Evolutionary conservation across 2,797 vertebrate species (phyloP).

Genomic region (Neomorphus geoffroyi): DNA sequence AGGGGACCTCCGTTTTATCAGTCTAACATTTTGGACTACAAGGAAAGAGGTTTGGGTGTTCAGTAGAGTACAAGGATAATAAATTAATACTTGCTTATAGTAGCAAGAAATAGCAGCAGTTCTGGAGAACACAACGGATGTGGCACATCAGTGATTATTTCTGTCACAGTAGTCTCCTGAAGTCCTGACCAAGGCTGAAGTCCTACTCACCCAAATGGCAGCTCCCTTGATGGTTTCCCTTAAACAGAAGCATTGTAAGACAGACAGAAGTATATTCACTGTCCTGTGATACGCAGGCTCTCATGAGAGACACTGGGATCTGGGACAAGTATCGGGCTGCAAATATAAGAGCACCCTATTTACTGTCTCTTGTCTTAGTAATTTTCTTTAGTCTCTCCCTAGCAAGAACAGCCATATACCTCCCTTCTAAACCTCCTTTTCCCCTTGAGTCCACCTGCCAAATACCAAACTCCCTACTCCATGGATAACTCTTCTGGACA

Average conservation of each 20-base stretch:
- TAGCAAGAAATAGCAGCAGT: not conserved
- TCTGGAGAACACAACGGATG: not conserved
- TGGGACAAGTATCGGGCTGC: not conserved
- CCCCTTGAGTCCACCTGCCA: not conserved
- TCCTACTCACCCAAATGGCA: not conserved
- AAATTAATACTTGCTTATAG: not conserved
- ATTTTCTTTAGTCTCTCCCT: not conserved
- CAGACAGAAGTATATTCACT: not conserved
- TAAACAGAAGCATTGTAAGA: not conserved
- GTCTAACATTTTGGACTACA: slow-evolving; percentile 51
- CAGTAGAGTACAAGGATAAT: not conserved
- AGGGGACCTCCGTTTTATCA: slow-evolving; percentile 43
- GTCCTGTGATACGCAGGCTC: not conserved
- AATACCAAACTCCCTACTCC: not conserved
- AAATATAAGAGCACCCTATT: not conserved
- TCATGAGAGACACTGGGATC: not conserved
- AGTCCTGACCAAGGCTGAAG: not conserved
- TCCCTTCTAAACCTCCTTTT: not conserved
- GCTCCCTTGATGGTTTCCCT: not conserved
- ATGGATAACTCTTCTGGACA: not conserved
- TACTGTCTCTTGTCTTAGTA: not conserved
- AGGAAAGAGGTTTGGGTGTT: slow-evolving; percentile 9
- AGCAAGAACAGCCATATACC: rapidly evolving
- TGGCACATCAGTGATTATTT: not conserved
- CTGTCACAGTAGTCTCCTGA: not conserved